These are phyloP conservation scores for Chaenogobius annularis DNA, from an alignment of 2,113 vertebrate genomes.

Conservation along the genomic window DNA sequence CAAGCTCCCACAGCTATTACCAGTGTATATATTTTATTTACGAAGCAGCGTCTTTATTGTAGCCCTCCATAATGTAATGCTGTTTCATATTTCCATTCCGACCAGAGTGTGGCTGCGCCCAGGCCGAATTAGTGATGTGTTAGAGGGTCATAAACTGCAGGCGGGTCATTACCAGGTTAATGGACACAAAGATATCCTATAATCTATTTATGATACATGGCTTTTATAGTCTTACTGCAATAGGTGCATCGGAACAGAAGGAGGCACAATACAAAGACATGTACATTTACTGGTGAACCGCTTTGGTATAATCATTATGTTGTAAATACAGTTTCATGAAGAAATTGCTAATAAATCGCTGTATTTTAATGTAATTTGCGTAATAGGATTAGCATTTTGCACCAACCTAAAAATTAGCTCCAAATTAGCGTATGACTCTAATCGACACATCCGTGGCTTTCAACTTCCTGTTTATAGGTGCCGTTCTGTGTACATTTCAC, in stretches of 20 bases:
- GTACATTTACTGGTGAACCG: background rate
- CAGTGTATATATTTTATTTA: background rate
- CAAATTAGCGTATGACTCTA: no score
- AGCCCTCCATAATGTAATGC: background rate
- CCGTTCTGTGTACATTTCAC: no score
- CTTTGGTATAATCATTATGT: background rate
- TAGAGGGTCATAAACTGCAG: slow-evolving; percentile 41
- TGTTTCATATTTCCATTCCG: slow-evolving; percentile 5
- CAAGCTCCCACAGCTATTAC: background rate
- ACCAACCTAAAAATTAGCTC: no score
- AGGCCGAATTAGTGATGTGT: slow-evolving; percentile 7
- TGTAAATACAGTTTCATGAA: no score
- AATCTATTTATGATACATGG: slow-evolving; percentile 40
- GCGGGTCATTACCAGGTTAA: slow-evolving; percentile 57
- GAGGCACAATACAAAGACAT: background rate
- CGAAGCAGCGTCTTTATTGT: background rate
- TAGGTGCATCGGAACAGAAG: background rate
- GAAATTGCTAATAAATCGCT: no score
- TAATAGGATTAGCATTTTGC: no score
- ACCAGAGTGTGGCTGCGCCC: background rate
- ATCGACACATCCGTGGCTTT: no score
- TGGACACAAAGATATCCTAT: slow-evolving; percentile 47
- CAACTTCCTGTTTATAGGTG: no score
- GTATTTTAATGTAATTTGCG: no score
- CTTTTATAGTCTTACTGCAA: background rate